Base-by-base conservation (phyloP, 2,797 vertebrate genomes). In the Diglossa cyanea region DNA sequence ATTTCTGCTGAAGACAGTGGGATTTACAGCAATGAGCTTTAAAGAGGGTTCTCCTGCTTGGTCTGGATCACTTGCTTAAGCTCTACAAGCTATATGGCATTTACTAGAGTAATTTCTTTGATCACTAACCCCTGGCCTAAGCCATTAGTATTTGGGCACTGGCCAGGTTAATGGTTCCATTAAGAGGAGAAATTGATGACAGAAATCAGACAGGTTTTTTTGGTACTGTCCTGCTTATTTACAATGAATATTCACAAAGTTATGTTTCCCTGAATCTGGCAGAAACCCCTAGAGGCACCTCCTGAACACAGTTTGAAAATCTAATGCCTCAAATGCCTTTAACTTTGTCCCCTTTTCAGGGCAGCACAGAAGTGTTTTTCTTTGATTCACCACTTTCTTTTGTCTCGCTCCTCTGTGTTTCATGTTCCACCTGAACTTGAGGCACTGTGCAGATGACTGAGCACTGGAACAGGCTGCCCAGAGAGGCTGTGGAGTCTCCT, bases 21-120 rank as follows among this genome's bases (percentile, higher is more conserved):
- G 24, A 76, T 94, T 93, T 94, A 76, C 44, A 67, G 63, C n/a
- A 72, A 26, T 12, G 53, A 79, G 16, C 74, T 90, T 86, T 89
- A 87, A 83, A 63, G 53, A 58, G n/a, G 23, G 19, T 35, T 51
- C 39, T 82, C 17, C 25, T 78, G 8, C 26, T 84, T 68, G n/a
- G 12, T 17, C 55, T 72, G 39, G 53, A 65, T 78, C 39, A 24
- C 63, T 80, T 10, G 6, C 74, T 65, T 92, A 72, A 80, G 78
- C 26, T 83, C 61, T 71, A 24, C 63, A 82, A 85, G 79, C 37
- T 82, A 6, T 37, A 39, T 45, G 23, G 48, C n/a, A 23, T 93
- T 92, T 74, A 16, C 55, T 73, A 62, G 50, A 87, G 81, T 68
- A 63, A 92, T 93, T 91, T 88, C 78, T 92, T 93, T 95, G 88